A percentile compares a stretch with the other conserved stretches of the same genome.
Conservation (phyloP, 2,113 vertebrate species). For the Meles meles region DNA sequence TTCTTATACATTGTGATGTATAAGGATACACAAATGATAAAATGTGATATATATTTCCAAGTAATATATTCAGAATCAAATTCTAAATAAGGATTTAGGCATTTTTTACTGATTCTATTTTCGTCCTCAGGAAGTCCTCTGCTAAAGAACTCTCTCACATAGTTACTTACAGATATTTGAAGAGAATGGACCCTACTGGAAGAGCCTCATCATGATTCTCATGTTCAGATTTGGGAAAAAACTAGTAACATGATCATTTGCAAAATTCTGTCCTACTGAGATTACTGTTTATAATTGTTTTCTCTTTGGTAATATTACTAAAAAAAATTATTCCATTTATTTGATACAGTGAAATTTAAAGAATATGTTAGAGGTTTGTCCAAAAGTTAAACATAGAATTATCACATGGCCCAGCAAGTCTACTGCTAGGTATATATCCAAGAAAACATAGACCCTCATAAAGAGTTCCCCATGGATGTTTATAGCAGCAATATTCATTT, state of each 20-base stretch:
- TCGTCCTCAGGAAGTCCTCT: background rate
- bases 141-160: background rate
- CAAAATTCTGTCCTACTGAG: background rate
- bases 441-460: background rate
- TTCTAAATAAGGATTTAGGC: background rate
- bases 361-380: background rate
- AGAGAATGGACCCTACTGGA: background rate
- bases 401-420: background rate
- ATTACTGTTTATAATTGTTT: background rate
- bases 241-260: background rate
- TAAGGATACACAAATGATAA: background rate
- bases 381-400: background rate
- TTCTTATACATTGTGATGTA: background rate
- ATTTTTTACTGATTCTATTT: background rate
- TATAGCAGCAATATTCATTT: background rate
- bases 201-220: background rate
- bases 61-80: background rate
- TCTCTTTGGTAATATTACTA: background rate
- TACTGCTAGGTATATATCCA: background rate
- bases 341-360: background rate
- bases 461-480: background rate
- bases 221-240: background rate
- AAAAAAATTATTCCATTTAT: background rate
- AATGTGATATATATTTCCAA: background rate
- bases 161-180: background rate